These are phyloP conservation scores for Drosophila bocqueti DNA, from an alignment of 1,140 invertebrate species.

Conservation along the genomic window DNA sequence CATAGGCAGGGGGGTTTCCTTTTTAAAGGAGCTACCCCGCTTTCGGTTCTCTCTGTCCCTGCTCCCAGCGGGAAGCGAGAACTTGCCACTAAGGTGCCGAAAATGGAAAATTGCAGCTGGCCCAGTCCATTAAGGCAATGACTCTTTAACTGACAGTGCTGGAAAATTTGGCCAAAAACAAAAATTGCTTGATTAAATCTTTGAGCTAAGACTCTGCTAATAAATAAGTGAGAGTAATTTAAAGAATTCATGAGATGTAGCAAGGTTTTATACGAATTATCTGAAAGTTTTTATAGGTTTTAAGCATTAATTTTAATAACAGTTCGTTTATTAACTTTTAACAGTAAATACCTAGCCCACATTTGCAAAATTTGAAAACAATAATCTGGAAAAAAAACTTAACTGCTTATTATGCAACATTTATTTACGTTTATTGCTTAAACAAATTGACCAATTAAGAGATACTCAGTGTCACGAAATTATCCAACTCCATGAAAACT, in stretches of 20 bases:
- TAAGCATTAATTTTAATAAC: background rate
- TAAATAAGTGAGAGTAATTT: background rate
- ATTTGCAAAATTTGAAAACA: background rate
- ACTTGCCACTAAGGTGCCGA: slow-evolving; percentile 13
- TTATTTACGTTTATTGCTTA: background rate
- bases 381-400: background rate
- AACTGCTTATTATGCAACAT: background rate
- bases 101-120: slow-evolving; percentile 21
- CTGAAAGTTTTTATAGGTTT: background rate
- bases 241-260: background rate
- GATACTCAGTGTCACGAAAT: background rate
- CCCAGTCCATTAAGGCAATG: background rate
- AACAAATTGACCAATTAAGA: slow-evolving; percentile 3
- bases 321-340: background rate
- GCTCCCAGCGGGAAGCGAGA: slow-evolving; percentile 2
- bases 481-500: background rate
- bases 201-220: background rate
- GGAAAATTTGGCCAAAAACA: background rate
- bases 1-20: slow-evolving; percentile 9
- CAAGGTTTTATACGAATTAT: background rate
- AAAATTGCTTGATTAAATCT: background rate
- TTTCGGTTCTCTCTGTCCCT: background rate
- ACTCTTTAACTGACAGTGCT: slow-evolving; percentile 5
- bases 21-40: background rate
- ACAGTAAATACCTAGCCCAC: background rate